Conservation (phyloP, 2,888 invertebrate genomes). For the Opisthograptis luteolata region DNA sequence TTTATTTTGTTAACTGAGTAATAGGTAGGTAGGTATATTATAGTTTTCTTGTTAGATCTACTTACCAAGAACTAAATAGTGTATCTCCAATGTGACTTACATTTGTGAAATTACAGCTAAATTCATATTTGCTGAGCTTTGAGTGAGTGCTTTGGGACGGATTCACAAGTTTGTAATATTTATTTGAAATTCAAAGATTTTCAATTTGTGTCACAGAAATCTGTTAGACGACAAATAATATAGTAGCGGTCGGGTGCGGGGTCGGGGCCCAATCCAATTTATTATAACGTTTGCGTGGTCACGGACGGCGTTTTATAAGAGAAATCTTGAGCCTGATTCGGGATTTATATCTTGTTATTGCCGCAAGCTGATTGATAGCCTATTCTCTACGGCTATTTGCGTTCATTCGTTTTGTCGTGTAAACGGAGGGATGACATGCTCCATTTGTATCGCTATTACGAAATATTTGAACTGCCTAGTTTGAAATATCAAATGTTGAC, state of each 20-base stretch:
- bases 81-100: not conserved
- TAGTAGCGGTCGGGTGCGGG: slow-evolving; percentile 37
- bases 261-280: slow-evolving; percentile 48
- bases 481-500: slow-evolving; percentile 1
- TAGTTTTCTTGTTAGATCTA: too few relatives aligned
- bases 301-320: slow-evolving; percentile 38
- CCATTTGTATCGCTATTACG: slow-evolving; percentile 29
- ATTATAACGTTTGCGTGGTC: slow-evolving; percentile 50
- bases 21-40: too few relatives aligned
- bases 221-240: slow-evolving; percentile 24
- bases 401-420: slow-evolving; percentile 39
- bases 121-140: slow-evolving; percentile 15
- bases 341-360: slow-evolving; percentile 46
- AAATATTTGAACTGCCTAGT: slow-evolving; percentile 17
- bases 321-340: slow-evolving; percentile 43
- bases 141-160: slow-evolving; percentile 14
- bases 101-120: slow-evolving; percentile 9
- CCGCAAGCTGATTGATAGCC: slow-evolving; percentile 53
- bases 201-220: slow-evolving; percentile 39
- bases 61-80: not conserved
- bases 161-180: slow-evolving; percentile 39
- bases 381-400: slow-evolving; percentile 41
- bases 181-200: slow-evolving; percentile 37
- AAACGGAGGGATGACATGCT: slow-evolving; percentile 33
- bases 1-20: too few relatives aligned